phyloP scores from a whole-genome alignment of 2,797 vertebrate genomes.

The Podarcis siculus region DNA sequence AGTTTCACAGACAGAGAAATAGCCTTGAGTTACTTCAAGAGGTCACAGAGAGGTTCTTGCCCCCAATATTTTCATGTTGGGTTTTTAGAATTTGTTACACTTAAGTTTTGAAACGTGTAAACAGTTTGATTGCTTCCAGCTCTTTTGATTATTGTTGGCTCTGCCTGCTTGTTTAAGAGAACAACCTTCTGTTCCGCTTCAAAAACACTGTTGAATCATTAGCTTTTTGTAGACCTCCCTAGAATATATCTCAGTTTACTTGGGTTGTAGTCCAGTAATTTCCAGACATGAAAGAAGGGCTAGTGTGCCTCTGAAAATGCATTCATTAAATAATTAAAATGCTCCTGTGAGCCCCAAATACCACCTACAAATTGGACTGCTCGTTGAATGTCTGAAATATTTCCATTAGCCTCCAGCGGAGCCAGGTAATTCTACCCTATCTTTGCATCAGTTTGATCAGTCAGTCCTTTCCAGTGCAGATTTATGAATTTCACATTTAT shows the following conservation, averaged over 20 bases:
- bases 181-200: constrained; percentile 48
- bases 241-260: not conserved
- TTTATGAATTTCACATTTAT: not conserved
- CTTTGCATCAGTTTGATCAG: not conserved
- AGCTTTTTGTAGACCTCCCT: constrained; percentile 49
- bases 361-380: not conserved
- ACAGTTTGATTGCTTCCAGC: not conserved
- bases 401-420: not conserved
- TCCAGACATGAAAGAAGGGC: not conserved
- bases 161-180: constrained; percentile 33
- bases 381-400: not conserved
- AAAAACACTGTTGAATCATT: constrained; percentile 45
- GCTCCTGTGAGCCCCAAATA: not conserved
- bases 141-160: constrained; percentile 21
- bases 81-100: constrained; percentile 8
- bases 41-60: constrained; percentile 34
- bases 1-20: not conserved
- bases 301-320: not conserved
- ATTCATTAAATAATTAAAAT: not conserved
- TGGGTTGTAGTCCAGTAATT: not conserved
- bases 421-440: not conserved
- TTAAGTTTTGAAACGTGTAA: constrained; percentile 24
- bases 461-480: not conserved
- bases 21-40: constrained; percentile 33
- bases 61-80: constrained; percentile 13